phyloP scores from a whole-genome alignment of 2,113 vertebrate genomes.

The Rynchops niger region DNA sequence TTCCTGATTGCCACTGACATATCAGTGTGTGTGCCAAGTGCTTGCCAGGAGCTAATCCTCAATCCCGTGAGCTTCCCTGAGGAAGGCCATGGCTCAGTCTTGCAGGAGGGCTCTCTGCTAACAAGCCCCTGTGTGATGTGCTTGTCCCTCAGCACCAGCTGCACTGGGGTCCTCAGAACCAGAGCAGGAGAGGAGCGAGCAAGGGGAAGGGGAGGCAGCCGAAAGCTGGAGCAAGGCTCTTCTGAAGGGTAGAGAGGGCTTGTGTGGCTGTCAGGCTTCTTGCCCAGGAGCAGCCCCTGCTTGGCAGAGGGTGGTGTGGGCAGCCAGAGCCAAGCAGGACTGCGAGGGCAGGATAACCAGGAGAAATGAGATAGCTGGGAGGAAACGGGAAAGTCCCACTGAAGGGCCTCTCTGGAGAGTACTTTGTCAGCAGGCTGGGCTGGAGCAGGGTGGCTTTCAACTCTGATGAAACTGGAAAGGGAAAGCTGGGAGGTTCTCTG shows the following conservation, averaged over 20 bases:
- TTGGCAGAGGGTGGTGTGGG: not conserved
- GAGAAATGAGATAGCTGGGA: not conserved
- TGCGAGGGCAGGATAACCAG: rapidly evolving
- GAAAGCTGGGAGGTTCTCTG: not conserved
- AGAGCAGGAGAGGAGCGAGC: rapidly evolving
- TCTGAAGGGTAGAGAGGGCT: not conserved
- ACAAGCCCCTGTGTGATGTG: not conserved
- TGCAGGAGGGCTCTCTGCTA: not conserved
- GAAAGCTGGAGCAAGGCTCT: not conserved
- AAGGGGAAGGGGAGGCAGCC: not conserved
- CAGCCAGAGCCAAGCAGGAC: rapidly evolving
- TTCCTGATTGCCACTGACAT: not conserved
- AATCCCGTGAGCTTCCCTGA: not conserved
- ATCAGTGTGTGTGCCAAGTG: rapidly evolving
- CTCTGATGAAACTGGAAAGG: not conserved
- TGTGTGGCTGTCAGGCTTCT: not conserved
- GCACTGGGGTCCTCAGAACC: not conserved
- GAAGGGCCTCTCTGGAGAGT: not conserved
- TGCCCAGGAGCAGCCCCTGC: not conserved
- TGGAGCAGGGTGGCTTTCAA: not conserved
- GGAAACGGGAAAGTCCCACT: not conserved
- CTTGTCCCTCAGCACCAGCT: not conserved
- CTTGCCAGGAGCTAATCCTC: not conserved
- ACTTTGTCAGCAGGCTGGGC: not conserved
- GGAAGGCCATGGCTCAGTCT: not conserved